Evolutionary conservation across 2,113 vertebrate genomes (phyloP).

Genomic region (Jaculus jaculus): DNA sequence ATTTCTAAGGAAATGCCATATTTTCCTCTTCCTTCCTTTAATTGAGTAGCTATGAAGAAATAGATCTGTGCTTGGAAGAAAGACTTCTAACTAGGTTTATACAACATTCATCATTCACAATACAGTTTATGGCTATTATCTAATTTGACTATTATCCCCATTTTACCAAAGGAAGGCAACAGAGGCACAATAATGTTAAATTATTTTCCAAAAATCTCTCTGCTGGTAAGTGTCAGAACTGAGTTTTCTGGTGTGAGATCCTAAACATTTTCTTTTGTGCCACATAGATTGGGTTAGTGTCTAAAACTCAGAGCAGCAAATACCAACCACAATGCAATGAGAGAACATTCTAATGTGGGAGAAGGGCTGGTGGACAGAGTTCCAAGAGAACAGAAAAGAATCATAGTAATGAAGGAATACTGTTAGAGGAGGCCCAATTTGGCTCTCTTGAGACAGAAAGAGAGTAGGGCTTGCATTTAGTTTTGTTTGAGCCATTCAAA

Average conservation of each 20-base stretch:
- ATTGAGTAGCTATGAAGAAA: not conserved
- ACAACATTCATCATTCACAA: not conserved
- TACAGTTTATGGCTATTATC: not conserved
- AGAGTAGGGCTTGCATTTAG: constrained; percentile 37
- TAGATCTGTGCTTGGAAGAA: not conserved
- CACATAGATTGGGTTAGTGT: not conserved
- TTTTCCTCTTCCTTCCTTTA: not conserved
- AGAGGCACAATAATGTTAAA: not conserved
- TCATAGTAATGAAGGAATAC: not conserved
- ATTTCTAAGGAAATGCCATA: not conserved
- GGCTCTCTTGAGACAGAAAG: constrained; percentile 6
- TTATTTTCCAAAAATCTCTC: not conserved
- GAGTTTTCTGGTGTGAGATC: not conserved
- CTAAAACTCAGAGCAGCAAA: not conserved
- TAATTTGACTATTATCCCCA: not conserved
- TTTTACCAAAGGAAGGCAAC: constrained; percentile 41
- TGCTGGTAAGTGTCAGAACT: not conserved
- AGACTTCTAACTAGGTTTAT: not conserved
- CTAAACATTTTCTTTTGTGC: not conserved
- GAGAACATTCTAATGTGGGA: not conserved
- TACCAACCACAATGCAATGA: constrained; percentile 36
- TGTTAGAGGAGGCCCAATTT: constrained; percentile 37
- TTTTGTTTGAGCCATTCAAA: constrained; percentile 30
- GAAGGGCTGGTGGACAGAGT: not conserved
- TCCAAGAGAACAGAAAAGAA: not conserved